phyloP scores from a whole-genome alignment of 1,140 invertebrate species.

The Cheumatopsyche charites region DNA sequence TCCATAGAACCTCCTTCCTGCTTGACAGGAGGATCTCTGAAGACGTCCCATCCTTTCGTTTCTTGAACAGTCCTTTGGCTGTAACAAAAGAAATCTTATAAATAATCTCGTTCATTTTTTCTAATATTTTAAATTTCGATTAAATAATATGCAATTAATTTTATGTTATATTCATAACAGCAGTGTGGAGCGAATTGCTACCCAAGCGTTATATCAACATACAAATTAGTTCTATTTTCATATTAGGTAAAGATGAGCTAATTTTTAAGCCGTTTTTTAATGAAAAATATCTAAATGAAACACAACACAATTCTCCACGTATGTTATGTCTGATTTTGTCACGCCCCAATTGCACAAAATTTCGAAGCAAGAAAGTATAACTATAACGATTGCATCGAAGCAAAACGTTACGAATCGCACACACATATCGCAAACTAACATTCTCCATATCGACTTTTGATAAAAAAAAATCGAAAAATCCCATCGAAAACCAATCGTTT shows the following conservation, averaged over 20 bases:
- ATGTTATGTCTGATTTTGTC: conserved; percentile 24
- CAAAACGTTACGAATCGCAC: conserved; percentile 8
- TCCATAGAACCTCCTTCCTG: conserved; percentile 88
- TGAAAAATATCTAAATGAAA: background rate
- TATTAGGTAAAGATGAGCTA: too few relatives aligned
- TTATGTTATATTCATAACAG: too few relatives aligned
- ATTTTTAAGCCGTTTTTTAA: too few relatives aligned
- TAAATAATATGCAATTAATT: too few relatives aligned
- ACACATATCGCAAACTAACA: background rate
- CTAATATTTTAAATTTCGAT: too few relatives aligned
- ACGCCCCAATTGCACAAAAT: conserved; percentile 36
- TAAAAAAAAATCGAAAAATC: too few relatives aligned
- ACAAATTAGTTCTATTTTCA: too few relatives aligned
- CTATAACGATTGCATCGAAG: conserved; percentile 13
- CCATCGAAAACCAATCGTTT: too few relatives aligned
- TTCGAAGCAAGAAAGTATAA: conserved; percentile 21
- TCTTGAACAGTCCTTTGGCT: conserved; percentile 84
- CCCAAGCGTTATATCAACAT: too few relatives aligned
- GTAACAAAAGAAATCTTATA: conserved; percentile 45
- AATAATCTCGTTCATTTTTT: too few relatives aligned
- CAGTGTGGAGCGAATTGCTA: too few relatives aligned
- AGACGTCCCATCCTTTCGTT: conserved; percentile 96
- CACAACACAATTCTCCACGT: conserved; percentile 1
- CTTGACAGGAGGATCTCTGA: conserved; percentile 86
- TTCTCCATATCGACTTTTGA: background rate